phyloP scores from a whole-genome alignment of 2,888 invertebrate species.

The Dastarcus helophoroides region DNA sequence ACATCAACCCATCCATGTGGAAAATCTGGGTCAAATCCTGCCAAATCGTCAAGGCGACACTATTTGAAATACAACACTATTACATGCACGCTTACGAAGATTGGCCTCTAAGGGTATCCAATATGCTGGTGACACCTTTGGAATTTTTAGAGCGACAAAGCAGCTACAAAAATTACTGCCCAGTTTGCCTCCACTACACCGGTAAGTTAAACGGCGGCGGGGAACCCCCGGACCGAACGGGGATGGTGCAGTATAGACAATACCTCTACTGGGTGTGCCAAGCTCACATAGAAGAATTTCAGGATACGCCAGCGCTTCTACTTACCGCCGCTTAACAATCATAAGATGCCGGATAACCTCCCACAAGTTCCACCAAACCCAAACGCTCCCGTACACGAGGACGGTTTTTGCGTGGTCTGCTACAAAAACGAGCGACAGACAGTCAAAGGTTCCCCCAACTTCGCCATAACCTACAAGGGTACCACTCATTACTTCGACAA shows the following conservation, averaged over 20 bases:
- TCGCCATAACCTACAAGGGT: constrained; percentile 40
- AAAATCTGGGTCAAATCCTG: constrained; percentile 39
- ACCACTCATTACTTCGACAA: constrained; percentile 47
- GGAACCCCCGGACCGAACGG: constrained; percentile 41
- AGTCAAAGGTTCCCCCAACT: constrained; percentile 36
- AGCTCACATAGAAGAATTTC: constrained; percentile 41
- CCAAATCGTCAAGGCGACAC: constrained; percentile 31
- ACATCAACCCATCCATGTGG: constrained; percentile 45
- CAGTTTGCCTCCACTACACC: constrained; percentile 41
- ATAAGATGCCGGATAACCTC: constrained; percentile 38
- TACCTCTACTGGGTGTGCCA: constrained; percentile 51
- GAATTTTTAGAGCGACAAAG: constrained; percentile 43
- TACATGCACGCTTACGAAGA: constrained; percentile 37
- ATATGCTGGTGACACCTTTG: constrained; percentile 46
- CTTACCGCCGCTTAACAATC: constrained; percentile 30
- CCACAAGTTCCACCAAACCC: constrained; percentile 32
- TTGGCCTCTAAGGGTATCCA: constrained; percentile 39
- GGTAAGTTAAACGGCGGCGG: constrained; percentile 33
- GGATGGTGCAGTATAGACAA: constrained; percentile 44
- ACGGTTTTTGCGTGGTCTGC: constrained; percentile 50
- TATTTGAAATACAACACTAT: constrained; percentile 42
- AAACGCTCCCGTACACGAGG: constrained; percentile 35
- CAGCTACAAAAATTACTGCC: constrained; percentile 44
- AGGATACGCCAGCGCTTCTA: constrained; percentile 35
- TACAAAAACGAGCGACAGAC: constrained; percentile 44